These are phyloP conservation scores for Hyposoter didymator DNA, from an alignment of 2,888 invertebrate genomes.

Conservation along the genomic window DNA sequence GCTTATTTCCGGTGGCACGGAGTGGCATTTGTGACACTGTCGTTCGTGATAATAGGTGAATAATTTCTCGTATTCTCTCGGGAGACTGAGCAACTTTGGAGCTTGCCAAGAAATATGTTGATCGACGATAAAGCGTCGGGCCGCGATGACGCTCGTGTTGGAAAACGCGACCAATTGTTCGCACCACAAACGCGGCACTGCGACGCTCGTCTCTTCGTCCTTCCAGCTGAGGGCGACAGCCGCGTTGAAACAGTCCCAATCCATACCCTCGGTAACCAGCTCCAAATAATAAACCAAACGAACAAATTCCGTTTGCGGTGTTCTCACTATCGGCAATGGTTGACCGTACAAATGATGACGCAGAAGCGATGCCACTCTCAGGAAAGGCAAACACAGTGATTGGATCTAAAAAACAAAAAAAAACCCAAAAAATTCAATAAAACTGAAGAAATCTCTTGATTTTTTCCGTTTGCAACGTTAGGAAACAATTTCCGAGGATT, in stretches of 20 bases:
- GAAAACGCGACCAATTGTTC: slow-evolving; percentile 87
- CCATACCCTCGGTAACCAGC: slow-evolving; percentile 89
- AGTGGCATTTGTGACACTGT: slow-evolving; percentile 94
- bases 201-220: slow-evolving; percentile 83
- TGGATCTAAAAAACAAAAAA: slow-evolving; percentile 86
- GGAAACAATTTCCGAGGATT: no score
- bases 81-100: slow-evolving; percentile 93
- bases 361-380: slow-evolving; percentile 93
- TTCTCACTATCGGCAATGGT: slow-evolving; percentile 89
- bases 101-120: slow-evolving; percentile 92
- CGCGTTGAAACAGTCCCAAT: slow-evolving; percentile 88
- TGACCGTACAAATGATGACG: slow-evolving; percentile 93
- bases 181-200: slow-evolving; percentile 89
- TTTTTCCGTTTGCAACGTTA: not conserved
- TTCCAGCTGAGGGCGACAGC: slow-evolving; percentile 88
- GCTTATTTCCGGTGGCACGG: slow-evolving; percentile 95
- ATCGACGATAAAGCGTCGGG: slow-evolving; percentile 89
- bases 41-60: slow-evolving; percentile 97
- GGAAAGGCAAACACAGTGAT: slow-evolving; percentile 92
- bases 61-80: slow-evolving; percentile 95
- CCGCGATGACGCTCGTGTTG: slow-evolving; percentile 86
- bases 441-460: not conserved
- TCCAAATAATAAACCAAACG: slow-evolving; percentile 92
- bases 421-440: not conserved
- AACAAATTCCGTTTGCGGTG: slow-evolving; percentile 90